A percentile compares a stretch with the other conserved stretches of the same genome.
These are phyloP conservation scores for Danionella dracula DNA, from an alignment of 2,797 vertebrate species.

Conservation along the genomic window DNA sequence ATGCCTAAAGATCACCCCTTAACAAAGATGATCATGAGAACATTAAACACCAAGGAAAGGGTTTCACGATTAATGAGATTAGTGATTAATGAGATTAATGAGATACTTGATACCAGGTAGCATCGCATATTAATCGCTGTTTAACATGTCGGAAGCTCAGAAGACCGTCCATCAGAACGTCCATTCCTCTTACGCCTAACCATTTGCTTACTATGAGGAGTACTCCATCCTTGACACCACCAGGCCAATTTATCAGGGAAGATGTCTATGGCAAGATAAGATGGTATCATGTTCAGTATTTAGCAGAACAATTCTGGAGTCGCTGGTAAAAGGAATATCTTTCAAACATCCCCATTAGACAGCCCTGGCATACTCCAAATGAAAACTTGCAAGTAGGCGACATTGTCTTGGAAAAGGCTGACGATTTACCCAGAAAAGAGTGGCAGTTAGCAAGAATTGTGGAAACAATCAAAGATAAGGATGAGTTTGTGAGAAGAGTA, in stretches of 20 bases:
- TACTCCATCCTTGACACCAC: not conserved
- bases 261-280: constrained; percentile 24
- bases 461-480: not conserved
- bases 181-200: not conserved
- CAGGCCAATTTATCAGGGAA: not conserved
- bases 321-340: constrained; percentile 24
- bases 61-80: no score
- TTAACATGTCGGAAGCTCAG: no score
- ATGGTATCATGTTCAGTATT: constrained; percentile 25
- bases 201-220: constrained; percentile 6
- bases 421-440: constrained; percentile 6
- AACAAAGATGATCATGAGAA: no score
- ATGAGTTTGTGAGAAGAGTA: constrained; percentile 2
- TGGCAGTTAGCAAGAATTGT: constrained; percentile 21
- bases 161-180: no score
- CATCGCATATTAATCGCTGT: no score
- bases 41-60: no score
- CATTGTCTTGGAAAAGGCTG: constrained; percentile 24
- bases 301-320: constrained; percentile 31
- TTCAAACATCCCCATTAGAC: constrained; percentile 13
- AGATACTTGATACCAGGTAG: no score
- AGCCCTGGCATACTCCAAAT: constrained; percentile 17
- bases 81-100: no score
- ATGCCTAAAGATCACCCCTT: no score
- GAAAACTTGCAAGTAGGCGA: constrained; percentile 17